These are phyloP conservation scores for Pachymerium ferrugineum DNA, from an alignment of 2,888 invertebrate genomes.

Conservation along the genomic window DNA sequence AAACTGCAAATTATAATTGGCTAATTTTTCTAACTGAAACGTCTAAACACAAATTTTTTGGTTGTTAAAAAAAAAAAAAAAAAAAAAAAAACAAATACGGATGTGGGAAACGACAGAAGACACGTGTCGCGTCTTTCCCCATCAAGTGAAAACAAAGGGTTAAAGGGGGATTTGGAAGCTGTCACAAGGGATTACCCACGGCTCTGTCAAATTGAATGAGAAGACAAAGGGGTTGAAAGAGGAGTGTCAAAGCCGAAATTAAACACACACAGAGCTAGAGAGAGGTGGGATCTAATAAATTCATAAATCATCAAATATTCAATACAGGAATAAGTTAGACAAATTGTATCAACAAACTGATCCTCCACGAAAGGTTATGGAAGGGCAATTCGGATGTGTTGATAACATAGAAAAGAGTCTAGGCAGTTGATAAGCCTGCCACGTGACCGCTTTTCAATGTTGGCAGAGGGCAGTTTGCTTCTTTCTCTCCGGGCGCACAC, in stretches of 20 bases:
- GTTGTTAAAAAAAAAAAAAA: too few relatives aligned
- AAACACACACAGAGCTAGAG: neutral
- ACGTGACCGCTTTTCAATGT: neutral
- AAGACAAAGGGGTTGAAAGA: neutral
- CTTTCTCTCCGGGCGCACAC: neutral
- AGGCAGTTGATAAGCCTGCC: neutral
- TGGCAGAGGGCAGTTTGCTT: slow-evolving; percentile 3
- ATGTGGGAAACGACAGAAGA: neutral
- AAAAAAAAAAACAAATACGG: neutral
- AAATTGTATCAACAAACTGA: neutral
- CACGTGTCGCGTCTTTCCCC: slow-evolving; percentile 1
- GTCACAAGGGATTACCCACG: slow-evolving; percentile 6
- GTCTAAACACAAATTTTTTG: too few relatives aligned
- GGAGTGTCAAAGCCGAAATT: neutral
- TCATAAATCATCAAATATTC: slow-evolving; percentile 4
- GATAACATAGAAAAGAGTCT: neutral
- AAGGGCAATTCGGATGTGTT: neutral
- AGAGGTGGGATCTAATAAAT: neutral
- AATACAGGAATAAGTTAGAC: slow-evolving; percentile 5
- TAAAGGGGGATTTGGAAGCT: neutral
- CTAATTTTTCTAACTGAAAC: too few relatives aligned
- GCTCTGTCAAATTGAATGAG: neutral
- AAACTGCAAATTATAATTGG: too few relatives aligned
- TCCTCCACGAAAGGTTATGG: neutral
- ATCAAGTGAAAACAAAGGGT: slow-evolving; percentile 15